Evolutionary conservation across 2,113 vertebrate species (phyloP), one percentile per base, ranked within the genome.

Genomic region (Caranx ignobilis): DNA sequence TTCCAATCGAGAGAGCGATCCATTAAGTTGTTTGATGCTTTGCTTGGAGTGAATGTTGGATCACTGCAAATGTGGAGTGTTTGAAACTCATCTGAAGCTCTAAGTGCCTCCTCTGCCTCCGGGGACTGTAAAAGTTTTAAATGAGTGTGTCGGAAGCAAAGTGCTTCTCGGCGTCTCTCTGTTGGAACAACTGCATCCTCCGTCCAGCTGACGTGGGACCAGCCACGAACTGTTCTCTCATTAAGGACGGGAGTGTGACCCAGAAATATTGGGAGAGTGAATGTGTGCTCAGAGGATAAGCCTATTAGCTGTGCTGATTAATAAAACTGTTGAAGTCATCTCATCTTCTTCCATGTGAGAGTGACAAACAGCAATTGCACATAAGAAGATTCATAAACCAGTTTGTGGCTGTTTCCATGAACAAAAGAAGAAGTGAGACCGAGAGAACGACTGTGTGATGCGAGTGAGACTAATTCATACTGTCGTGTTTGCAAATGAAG

Each of bases 51-150:
- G 45, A 57, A 45, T 21, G 48, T 41, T 59, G 37, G 2, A 18
- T 61, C 12, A 4, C 73, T 56, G 26, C 32, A 79, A 66, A 60
- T 47, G 56, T n/a, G n/a, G 50, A 0, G 50, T 11, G 19, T 55
- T 37, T 63, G 43, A 55, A 67, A 67, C 47, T 78, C 71, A 71
- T 81, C 70, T 82, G 68, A 83, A 76, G 52, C 62, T 65, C 21
- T 3, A 54, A 59, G 66, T 61, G 61, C 56, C 50, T 71, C 5
- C 19, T 79, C 47, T 26, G 73, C 74, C 79, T 74, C 39, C 2
- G 50, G 60, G 77, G 77, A 66, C 13, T 9, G 63, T 10, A 21
- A 57, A 79, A 79, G 65, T 82, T 79, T 82, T 57, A 82, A 78
- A 82, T 77, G 54, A 80, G 68, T 32, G 6, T 19, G 48, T 61